Percentiles rank a stretch among this genome's conserved stretches.
phyloP scores from a whole-genome alignment of 2,888 invertebrate species.

The Oxycera nigricornis region DNA sequence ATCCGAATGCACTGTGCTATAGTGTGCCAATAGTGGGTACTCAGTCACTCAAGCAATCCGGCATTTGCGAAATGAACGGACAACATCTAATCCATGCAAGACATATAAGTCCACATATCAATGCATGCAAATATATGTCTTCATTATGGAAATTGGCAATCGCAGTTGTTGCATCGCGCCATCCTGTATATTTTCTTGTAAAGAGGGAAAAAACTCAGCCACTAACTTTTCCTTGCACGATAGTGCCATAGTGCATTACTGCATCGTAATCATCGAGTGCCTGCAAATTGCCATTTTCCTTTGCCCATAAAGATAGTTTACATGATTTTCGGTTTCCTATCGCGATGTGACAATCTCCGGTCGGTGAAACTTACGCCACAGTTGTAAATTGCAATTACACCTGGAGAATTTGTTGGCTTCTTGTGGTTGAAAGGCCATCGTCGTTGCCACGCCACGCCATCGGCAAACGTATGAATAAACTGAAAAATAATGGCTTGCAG shows the following conservation, averaged over 20 bases:
- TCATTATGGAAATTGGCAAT: conserved; percentile 1
- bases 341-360: conserved; percentile 34
- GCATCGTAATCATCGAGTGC: neutral
- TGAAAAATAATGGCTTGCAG: conserved; percentile 7
- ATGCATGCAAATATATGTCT: neutral
- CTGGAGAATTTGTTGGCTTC: neutral
- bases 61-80: too few species aligned
- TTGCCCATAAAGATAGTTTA: conserved; percentile 4
- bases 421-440: neutral
- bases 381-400: conserved; percentile 33
- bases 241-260: neutral
- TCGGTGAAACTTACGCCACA: conserved; percentile 29
- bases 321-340: conserved; percentile 37
- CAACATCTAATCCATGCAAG: neutral
- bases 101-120: neutral
- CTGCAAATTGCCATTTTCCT: conserved; percentile 6
- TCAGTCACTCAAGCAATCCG: too few species aligned
- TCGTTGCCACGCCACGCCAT: neutral
- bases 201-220: neutral
- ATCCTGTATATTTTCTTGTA: neutral
- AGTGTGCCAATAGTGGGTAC: too few species aligned
- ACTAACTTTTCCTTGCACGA: conserved; percentile 8
- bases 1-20: too few species aligned
- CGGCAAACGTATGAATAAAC: neutral
- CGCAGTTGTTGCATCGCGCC: too few species aligned